A percentile compares a stretch with the other conserved stretches of the same genome.
Conservation (phyloP, 2,113 vertebrate species). For the Recurvirostra avosetta region DNA sequence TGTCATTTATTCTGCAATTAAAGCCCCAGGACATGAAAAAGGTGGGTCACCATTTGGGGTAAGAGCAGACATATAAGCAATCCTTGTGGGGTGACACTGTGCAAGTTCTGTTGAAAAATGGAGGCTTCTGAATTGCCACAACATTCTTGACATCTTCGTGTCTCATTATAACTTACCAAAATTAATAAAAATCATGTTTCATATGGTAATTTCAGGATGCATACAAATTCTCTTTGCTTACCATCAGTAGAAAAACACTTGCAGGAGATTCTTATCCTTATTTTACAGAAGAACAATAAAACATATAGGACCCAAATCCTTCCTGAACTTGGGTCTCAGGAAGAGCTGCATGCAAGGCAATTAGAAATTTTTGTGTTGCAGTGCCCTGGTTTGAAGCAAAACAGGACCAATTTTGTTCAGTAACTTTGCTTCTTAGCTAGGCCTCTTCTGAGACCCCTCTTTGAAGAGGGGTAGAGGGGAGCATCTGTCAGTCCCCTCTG, state of each 20-base stretch:
- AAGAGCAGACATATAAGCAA: neutral
- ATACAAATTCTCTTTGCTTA: neutral
- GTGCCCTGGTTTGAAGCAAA: too few relatives aligned
- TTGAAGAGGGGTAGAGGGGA: too few relatives aligned
- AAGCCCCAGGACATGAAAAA: neutral
- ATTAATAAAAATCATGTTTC: neutral
- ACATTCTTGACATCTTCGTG: neutral
- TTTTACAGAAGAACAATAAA: neutral
- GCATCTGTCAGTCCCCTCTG: too few relatives aligned
- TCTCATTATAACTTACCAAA: neutral
- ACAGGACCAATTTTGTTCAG: too few relatives aligned
- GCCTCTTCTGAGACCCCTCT: too few relatives aligned
- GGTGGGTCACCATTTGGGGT: too few relatives aligned
- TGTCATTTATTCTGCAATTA: neutral
- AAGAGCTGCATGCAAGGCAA: neutral
- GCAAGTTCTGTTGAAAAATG: neutral
- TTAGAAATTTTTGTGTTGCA: too few relatives aligned
- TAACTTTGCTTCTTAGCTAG: too few relatives aligned
- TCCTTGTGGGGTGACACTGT: neutral
- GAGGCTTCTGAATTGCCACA: neutral
- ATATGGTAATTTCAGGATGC: neutral
- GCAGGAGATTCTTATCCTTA: neutral
- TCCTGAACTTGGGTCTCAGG: neutral
- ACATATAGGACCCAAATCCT: neutral
- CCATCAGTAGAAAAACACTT: neutral